These are phyloP conservation scores for Plemyria rubiginata DNA, from an alignment of 2,888 invertebrate species.

Conservation along the genomic window DNA sequence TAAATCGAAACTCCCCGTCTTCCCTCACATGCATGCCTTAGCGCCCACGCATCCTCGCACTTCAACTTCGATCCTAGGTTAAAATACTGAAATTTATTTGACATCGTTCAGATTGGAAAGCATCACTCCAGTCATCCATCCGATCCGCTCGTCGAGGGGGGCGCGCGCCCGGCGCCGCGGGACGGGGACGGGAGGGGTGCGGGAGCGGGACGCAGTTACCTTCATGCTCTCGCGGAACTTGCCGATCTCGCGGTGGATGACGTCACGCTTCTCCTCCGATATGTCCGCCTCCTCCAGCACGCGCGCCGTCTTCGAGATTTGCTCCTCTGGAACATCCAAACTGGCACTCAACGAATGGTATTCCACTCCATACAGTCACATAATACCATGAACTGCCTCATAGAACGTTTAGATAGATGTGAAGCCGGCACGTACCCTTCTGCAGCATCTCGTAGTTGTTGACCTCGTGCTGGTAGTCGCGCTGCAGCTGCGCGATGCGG, in stretches of 20 bases:
- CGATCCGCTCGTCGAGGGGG: constrained; percentile 19
- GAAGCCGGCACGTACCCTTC: constrained; percentile 82
- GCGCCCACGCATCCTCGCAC: too few relatives aligned
- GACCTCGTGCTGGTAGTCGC: constrained; percentile 93
- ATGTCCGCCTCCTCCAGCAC: constrained; percentile 94
- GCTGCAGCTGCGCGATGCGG: constrained; percentile 91
- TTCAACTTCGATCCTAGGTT: too few relatives aligned
- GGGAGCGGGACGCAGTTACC: constrained; percentile 83
- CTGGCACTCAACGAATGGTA: too few relatives aligned
- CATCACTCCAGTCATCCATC: not conserved
- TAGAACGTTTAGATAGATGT: too few relatives aligned
- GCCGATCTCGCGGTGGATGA: constrained; percentile 98
- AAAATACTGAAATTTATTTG: too few relatives aligned
- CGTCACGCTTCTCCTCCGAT: constrained; percentile 97
- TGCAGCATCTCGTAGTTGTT: constrained; percentile 87
- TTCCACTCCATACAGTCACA: too few relatives aligned
- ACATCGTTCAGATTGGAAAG: not conserved
- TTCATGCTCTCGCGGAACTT: constrained; percentile 99
- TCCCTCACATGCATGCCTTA: too few relatives aligned
- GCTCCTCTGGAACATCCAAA: constrained; percentile 83
- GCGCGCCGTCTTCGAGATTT: constrained; percentile 86
- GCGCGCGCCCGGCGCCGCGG: constrained; percentile 33
- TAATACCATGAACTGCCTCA: too few relatives aligned
- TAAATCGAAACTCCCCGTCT: too few relatives aligned
- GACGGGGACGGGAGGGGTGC: constrained; percentile 13